Evolutionary conservation across 2,888 invertebrate species (phyloP).

Genomic region (Oligia fasciuncula): DNA sequence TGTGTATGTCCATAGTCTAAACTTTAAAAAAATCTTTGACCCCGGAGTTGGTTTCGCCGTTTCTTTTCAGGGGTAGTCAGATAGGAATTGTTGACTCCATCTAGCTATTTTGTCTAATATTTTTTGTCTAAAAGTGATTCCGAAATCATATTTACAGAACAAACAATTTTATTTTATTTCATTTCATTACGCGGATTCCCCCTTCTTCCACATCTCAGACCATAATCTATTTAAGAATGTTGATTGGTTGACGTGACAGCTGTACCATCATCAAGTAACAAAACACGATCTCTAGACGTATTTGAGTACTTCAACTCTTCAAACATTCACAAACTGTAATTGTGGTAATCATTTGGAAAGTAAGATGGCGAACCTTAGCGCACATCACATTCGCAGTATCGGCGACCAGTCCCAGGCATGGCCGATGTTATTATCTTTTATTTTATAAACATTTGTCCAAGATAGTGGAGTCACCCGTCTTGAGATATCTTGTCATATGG

Average conservation of each 20-base stretch:
- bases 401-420: slow-evolving; percentile 23
- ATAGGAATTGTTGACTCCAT: not conserved
- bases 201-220: too few species aligned
- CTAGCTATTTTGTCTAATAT: not conserved
- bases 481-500: slow-evolving; percentile 24
- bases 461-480: slow-evolving; percentile 28
- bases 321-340: slow-evolving; percentile 50
- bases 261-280: not conserved
- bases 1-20: not conserved
- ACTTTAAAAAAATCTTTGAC: not conserved
- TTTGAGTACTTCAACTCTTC: slow-evolving; percentile 20
- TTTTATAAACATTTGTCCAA: slow-evolving; percentile 46
- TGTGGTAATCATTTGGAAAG: slow-evolving; percentile 64
- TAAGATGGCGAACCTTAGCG: slow-evolving; percentile 30
- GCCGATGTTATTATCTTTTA: slow-evolving; percentile 37
- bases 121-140: not conserved
- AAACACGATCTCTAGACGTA: slow-evolving; percentile 31
- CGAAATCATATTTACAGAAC: not conserved
- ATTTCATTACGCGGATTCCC: not conserved
- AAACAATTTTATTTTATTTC: not conserved
- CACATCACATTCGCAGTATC: slow-evolving; percentile 16
- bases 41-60: too few species aligned
- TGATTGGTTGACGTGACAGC: not conserved
- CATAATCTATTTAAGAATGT: not conserved
- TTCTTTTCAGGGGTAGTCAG: not conserved